Percentiles rank a stretch among this genome's conserved stretches.
Conservation (phyloP, 2,113 vertebrate genomes). For the Lepisosteus oculatus region DNA sequence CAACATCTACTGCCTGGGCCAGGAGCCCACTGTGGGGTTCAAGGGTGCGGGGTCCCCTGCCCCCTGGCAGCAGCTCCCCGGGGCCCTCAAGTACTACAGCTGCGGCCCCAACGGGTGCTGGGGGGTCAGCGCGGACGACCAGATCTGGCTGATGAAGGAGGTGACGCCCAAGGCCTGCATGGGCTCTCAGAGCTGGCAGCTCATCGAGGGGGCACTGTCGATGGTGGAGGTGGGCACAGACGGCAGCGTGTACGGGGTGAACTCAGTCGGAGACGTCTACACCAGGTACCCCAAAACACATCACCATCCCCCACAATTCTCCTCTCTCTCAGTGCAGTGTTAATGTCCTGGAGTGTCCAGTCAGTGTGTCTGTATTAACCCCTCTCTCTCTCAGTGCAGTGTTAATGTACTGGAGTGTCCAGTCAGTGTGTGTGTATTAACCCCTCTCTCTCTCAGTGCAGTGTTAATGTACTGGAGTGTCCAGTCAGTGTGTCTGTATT, state of each 20-base stretch:
- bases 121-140: neutral
- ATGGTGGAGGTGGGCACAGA: neutral
- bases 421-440: no score
- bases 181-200: rapidly evolving
- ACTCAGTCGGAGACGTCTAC: neutral
- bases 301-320: no score
- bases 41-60: neutral
- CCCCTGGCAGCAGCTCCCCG: conserved; percentile 26
- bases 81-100: conserved; percentile 37
- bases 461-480: no score
- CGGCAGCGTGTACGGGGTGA: neutral
- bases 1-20: conserved; percentile 1
- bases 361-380: no score
- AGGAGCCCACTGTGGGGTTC: neutral
- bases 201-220: neutral
- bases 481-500: no score
- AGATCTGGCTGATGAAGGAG: conserved; percentile 5
- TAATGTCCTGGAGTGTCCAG: no score
- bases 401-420: no score
- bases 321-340: no score
- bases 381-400: no score
- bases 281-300: neutral
- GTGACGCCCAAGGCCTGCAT: neutral
- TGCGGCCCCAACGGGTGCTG: conserved; percentile 15
- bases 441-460: no score